phyloP scores from a whole-genome alignment of 2,888 invertebrate species.

The Hydriomena furcata region DNA sequence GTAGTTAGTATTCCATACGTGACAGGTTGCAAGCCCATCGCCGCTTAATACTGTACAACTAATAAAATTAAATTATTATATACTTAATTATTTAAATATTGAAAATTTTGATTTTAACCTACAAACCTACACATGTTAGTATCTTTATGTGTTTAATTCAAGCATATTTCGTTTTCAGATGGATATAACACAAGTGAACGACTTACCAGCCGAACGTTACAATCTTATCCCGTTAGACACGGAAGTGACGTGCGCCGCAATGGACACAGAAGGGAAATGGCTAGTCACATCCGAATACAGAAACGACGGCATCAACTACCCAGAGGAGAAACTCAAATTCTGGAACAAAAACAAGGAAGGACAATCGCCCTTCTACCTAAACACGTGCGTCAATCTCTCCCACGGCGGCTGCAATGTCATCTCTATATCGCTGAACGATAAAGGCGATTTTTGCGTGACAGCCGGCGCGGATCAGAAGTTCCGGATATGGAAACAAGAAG shows the following conservation, averaged over 20 bases:
- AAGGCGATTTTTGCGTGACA: constrained; percentile 70
- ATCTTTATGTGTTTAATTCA: no score
- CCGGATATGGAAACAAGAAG: constrained; percentile 67
- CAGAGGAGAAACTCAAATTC: constrained; percentile 75
- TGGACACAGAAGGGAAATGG: constrained; percentile 66
- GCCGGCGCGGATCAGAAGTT: constrained; percentile 74
- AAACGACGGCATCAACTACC: constrained; percentile 68
- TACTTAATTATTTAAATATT: no score
- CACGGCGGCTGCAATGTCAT: constrained; percentile 73
- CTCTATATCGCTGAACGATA: constrained; percentile 61
- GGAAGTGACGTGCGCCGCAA: constrained; percentile 71
- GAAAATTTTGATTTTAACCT: no score
- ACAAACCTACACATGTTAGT: no score
- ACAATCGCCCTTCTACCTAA: constrained; percentile 58
- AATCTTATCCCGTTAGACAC: constrained; percentile 72
- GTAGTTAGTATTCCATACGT: no score
- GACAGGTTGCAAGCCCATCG: no score
- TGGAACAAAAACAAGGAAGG: constrained; percentile 43
- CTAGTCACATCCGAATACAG: constrained; percentile 75
- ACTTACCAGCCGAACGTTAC: constrained; percentile 64
- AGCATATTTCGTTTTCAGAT: constrained; percentile 57
- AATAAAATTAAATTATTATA: no score
- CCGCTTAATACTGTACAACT: no score
- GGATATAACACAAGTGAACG: constrained; percentile 74
- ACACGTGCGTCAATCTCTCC: constrained; percentile 71